Base-by-base conservation (phyloP, 2,888 invertebrate genomes). In the Leptopilina syphax region DNA sequence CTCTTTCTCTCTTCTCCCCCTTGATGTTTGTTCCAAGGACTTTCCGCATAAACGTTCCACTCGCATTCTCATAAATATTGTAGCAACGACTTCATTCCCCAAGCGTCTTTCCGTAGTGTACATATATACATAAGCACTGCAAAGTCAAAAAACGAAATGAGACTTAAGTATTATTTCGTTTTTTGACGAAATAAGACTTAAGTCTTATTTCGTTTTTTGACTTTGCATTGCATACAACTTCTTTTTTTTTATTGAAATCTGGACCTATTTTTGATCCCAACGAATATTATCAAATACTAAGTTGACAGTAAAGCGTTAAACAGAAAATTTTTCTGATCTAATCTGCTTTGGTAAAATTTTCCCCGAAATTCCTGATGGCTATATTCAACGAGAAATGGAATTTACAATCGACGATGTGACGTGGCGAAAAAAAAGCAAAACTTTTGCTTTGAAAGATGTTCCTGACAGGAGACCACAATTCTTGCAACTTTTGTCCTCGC, bases 61-160 rank as follows among this genome's bases (percentile, higher is more conserved):
- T 80, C 77, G 79, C 67, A 60, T 79, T 79, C 80, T 81, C 81
- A 79, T 81, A 78, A 81, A 82, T 81, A 80, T 78, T 65, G 54
- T 70, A 77, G 80, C 60, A 81, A 85, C 83, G 82, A 84, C 83
- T 82, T 83, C 79, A 84, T 83, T 82, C 82, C 82, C 70, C 79
- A 79, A 80, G 44, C 80, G 79, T 80, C 83, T 82, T 84, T 84
- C 83, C 78, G 81, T 84, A 79, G 41, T 47, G 83, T 80, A 82
- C 79, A 41, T 41, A 41, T 77, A 83, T 34, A 47, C 1, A 65
- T 76, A 81, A 81, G 80, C 67, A 70, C 77, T 79, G 77, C 77
- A 73, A 76, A 80, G 78, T 79, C 83, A 79, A 80, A 76, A 18
- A 18, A 18, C 73, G 73, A 79, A 83, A 86, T 86, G 85, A 83